Percentiles rank a stretch among this genome's conserved stretches.
Conservation (phyloP, 1,140 invertebrate species). For the Chrysopa pallens region DNA sequence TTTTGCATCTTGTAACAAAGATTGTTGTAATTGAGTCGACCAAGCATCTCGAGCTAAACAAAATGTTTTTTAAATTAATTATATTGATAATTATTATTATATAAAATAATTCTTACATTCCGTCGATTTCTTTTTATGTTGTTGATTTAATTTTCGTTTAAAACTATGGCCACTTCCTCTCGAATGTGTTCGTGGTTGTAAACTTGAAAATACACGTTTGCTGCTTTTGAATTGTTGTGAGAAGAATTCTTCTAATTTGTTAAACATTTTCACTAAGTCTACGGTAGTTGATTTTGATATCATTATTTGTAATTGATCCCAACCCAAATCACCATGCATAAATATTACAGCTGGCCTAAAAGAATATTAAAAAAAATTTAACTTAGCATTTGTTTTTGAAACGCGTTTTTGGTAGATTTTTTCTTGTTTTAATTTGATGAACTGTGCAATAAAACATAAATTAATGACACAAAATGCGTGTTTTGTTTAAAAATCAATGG, state of each 20-base stretch:
- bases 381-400: not conserved
- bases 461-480: too few relatives aligned
- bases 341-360: conserved; percentile 75
- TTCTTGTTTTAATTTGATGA: not conserved
- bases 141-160: conserved; percentile 22
- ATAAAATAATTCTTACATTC: not conserved
- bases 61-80: not conserved
- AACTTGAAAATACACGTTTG: conserved; percentile 70
- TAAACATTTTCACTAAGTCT: conserved; percentile 90
- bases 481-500: too few relatives aligned
- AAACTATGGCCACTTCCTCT: conserved; percentile 26
- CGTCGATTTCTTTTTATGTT: conserved; percentile 19
- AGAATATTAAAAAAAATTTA: conserved; percentile 8
- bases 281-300: conserved; percentile 93
- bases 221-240: conserved; percentile 87
- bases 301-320: conserved; percentile 92
- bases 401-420: not conserved
- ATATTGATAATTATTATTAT: not conserved
- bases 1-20: conserved; percentile 35
- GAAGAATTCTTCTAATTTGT: conserved; percentile 93
- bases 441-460: too few relatives aligned
- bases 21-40: conserved; percentile 2
- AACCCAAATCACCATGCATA: conserved; percentile 78
- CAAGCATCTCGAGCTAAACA: conserved; percentile 1
- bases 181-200: conserved; percentile 35